Percentiles rank a stretch among this genome's conserved stretches.
Conservation (phyloP, 1,140 invertebrate genomes). For the Zelostemma sp. region DNA sequence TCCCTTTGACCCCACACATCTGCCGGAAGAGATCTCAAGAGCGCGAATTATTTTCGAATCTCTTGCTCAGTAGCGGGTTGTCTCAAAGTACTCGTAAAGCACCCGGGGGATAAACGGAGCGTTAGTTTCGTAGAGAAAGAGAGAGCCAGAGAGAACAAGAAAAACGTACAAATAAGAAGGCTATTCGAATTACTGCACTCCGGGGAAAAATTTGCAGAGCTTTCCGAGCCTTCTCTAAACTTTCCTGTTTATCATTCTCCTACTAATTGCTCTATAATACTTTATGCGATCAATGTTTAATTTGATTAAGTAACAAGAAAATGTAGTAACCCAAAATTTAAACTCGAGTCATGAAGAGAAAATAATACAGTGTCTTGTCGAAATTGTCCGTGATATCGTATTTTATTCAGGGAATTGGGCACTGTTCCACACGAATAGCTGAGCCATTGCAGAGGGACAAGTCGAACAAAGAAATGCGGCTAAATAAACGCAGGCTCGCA, state of each 20-base stretch:
- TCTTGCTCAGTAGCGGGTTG: slow-evolving; percentile 17
- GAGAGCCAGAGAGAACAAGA: slow-evolving; percentile 29
- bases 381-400: too few relatives aligned
- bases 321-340: too few relatives aligned
- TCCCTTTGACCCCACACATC: slow-evolving; percentile 40
- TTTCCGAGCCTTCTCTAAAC: slow-evolving; percentile 24
- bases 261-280: slow-evolving; percentile 22
- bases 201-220: slow-evolving; percentile 42
- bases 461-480: not conserved
- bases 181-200: slow-evolving; percentile 43
- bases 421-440: too few relatives aligned
- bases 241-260: slow-evolving; percentile 20
- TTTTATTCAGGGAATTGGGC: too few relatives aligned
- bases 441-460: not conserved
- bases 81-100: slow-evolving; percentile 41
- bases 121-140: slow-evolving; percentile 26
- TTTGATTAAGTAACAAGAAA: too few relatives aligned
- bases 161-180: slow-evolving; percentile 26
- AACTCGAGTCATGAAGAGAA: too few relatives aligned
- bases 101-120: slow-evolving; percentile 39
- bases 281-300: not conserved
- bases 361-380: too few relatives aligned
- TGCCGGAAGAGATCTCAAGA: slow-evolving; percentile 26
- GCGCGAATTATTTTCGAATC: slow-evolving; percentile 47
- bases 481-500: not conserved